Evolutionary conservation across 2,113 vertebrate genomes (phyloP).

Genomic region (Boulengeromyrus knoepffleri): DNA sequence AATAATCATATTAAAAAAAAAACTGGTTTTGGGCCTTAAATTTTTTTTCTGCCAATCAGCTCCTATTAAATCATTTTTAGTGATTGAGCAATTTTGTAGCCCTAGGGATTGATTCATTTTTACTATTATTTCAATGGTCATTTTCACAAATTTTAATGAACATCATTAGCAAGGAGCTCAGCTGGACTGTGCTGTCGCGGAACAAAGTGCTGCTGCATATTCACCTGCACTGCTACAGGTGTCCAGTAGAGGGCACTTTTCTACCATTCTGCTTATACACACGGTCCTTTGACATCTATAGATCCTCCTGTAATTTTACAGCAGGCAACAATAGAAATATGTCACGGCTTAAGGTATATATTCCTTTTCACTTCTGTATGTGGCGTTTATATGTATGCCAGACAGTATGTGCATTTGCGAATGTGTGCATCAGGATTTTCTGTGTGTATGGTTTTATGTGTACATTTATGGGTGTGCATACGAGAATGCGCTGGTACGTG

Average conservation of each 20-base stretch:
- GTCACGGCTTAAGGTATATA: background rate
- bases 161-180: background rate
- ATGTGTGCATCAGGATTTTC: background rate
- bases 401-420: slow-evolving; percentile 24
- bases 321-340: background rate
- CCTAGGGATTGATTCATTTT: background rate
- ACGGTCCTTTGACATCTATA: background rate
- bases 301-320: background rate
- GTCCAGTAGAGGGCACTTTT: background rate
- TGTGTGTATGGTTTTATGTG: slow-evolving; percentile 6
- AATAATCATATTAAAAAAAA: background rate
- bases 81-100: background rate
- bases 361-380: background rate
- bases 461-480: background rate
- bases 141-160: background rate
- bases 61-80: background rate
- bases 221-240: background rate
- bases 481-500: background rate
- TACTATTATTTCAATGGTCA: background rate
- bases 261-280: background rate
- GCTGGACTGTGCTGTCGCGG: background rate
- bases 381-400: slow-evolving; percentile 22
- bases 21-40: background rate
- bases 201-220: background rate
- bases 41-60: background rate